Percentiles rank a stretch among this genome's conserved stretches.
These are phyloP conservation scores for Agriopis marginaria DNA, from an alignment of 2,888 invertebrate genomes.

Conservation along the genomic window DNA sequence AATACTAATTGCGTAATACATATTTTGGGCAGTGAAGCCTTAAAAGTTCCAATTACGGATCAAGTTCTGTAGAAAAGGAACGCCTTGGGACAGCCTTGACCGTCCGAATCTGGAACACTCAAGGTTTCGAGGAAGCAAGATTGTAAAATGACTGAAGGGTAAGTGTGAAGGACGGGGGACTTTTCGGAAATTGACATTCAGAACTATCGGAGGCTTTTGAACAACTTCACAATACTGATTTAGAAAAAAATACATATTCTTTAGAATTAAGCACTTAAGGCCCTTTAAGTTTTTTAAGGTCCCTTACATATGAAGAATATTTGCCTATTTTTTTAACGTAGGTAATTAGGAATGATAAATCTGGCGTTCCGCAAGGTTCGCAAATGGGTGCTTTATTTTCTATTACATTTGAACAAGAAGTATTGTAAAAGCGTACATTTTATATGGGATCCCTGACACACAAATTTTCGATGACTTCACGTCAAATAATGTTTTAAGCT, in stretches of 20 bases:
- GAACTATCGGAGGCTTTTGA: conserved; percentile 8
- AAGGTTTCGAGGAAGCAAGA: conserved; percentile 14
- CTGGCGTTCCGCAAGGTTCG: conserved; percentile 2
- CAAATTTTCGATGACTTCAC: too few species aligned
- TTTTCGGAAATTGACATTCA: neutral
- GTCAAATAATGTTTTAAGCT: too few species aligned
- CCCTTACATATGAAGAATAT: neutral
- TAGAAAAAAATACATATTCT: neutral
- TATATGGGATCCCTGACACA: too few species aligned
- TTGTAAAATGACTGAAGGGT: conserved; percentile 9
- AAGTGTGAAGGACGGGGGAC: conserved; percentile 13
- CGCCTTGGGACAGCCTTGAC: conserved; percentile 29
- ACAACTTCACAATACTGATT: neutral
- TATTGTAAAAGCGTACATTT: neutral
- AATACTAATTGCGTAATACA: conserved; percentile 7
- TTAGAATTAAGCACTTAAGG: neutral
- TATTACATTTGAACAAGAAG: neutral
- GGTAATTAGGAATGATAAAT: neutral
- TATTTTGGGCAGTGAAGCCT: neutral
- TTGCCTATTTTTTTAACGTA: neutral
- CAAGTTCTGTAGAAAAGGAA: conserved; percentile 20
- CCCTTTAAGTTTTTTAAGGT: neutral
- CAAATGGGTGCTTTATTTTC: neutral
- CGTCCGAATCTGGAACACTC: conserved; percentile 20
- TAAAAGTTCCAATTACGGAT: conserved; percentile 16